Percentiles rank a stretch among this genome's conserved stretches.
phyloP scores from a whole-genome alignment of 2,797 vertebrate species.

The Mycteria americana region DNA sequence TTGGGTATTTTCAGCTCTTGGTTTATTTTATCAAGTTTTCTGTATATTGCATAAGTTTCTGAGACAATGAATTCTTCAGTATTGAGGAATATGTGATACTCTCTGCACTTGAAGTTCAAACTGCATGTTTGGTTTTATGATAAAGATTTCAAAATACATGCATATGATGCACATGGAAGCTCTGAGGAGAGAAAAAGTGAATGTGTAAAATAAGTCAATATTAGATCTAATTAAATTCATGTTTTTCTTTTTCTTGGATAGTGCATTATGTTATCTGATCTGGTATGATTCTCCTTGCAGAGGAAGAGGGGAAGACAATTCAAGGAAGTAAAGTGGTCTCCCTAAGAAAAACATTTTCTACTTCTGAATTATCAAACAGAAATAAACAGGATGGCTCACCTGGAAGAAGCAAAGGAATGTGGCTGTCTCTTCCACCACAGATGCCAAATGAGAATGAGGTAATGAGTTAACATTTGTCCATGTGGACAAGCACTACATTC shows the following conservation, averaged over 20 bases:
- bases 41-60: background rate
- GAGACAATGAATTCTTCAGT: background rate
- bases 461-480: slow-evolving; percentile 2
- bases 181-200: background rate
- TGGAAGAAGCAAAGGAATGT: background rate
- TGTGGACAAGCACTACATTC: background rate
- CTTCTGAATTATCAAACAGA: background rate
- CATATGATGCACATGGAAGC: background rate
- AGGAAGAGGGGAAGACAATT: background rate
- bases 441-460: slow-evolving; percentile 51
- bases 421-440: background rate
- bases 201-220: background rate
- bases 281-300: slow-evolving; percentile 52
- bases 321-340: background rate
- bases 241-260: background rate
- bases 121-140: background rate
- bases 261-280: background rate
- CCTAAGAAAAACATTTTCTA: background rate
- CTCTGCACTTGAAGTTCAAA: background rate
- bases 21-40: background rate
- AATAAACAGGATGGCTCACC: background rate
- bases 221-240: background rate
- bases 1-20: background rate
- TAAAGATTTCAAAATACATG: background rate
- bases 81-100: background rate